Evolutionary conservation across 2,797 vertebrate species (phyloP).

Genomic region (Catharus ustulatus): DNA sequence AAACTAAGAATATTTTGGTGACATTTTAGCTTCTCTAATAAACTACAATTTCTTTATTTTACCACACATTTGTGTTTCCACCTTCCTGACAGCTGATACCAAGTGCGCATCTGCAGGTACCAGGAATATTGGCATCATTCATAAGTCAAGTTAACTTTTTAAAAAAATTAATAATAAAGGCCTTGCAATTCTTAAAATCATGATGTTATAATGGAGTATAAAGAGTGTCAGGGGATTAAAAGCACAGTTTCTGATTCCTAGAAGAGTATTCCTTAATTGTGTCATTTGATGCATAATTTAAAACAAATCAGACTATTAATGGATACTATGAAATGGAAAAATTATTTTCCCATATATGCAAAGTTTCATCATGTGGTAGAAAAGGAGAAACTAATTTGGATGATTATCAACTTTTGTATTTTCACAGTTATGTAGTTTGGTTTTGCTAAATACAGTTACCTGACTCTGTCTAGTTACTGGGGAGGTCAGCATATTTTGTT

Average conservation of each 20-base stretch:
- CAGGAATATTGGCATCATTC: neutral
- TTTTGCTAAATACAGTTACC: neutral
- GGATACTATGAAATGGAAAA: constrained; percentile 2
- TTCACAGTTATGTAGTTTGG: neutral
- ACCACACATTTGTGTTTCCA: neutral
- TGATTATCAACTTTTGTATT: neutral
- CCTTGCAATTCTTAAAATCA: neutral
- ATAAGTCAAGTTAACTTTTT: neutral
- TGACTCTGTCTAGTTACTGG: neutral
- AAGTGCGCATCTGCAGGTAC: neutral
- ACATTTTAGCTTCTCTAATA: neutral
- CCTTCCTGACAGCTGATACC: neutral
- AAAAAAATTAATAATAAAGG: neutral
- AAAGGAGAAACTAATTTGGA: neutral
- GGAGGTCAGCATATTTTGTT: neutral
- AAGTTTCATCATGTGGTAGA: neutral
- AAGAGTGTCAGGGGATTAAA: neutral
- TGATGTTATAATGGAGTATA: neutral
- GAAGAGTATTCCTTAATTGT: neutral
- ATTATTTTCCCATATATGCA: neutral
- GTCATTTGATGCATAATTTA: constrained; percentile 23
- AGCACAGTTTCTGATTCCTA: neutral
- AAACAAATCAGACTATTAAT: constrained; percentile 31
- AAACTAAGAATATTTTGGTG: neutral
- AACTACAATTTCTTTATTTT: neutral